Evolutionary conservation across 2,888 invertebrate species (phyloP).

Genomic region (Kuschelorhynchus macadamiae): DNA sequence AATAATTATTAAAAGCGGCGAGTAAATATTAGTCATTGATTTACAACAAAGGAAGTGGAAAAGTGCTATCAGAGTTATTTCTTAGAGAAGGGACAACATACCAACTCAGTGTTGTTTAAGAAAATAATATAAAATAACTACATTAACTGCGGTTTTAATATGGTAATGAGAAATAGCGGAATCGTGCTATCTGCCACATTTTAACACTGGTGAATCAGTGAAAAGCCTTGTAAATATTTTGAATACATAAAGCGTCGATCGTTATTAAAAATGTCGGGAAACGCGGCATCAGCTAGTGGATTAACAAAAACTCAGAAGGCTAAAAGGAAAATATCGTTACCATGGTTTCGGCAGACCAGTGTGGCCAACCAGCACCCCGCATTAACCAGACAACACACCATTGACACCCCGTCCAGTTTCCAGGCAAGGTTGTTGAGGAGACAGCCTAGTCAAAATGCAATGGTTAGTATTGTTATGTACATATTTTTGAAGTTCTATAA

Average conservation of each 20-base stretch:
- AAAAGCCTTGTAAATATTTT: background rate
- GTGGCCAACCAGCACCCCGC: slow-evolving; percentile 81
- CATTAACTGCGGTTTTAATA: no score
- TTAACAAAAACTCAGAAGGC: slow-evolving; percentile 74
- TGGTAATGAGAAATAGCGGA: no score
- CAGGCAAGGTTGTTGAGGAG: slow-evolving; percentile 81
- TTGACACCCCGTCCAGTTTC: slow-evolving; percentile 90
- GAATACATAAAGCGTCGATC: background rate
- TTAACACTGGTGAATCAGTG: no score
- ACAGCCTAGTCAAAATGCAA: slow-evolving; percentile 74
- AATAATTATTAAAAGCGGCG: background rate
- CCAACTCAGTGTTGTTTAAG: no score
- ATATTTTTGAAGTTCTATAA: no score
- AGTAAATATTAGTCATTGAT: no score
- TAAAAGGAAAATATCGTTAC: slow-evolving; percentile 88
- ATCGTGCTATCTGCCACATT: no score
- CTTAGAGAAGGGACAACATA: no score
- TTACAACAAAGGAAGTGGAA: no score
- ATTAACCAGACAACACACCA: slow-evolving; percentile 89
- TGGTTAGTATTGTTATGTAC: slow-evolving; percentile 62
- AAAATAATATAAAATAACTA: no score
- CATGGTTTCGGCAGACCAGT: slow-evolving; percentile 90
- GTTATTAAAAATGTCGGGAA: slow-evolving; percentile 31
- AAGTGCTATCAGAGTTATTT: no score
- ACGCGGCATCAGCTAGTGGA: slow-evolving; percentile 19